These are phyloP conservation scores for Leptogaster cylindrica DNA, from an alignment of 2,888 invertebrate genomes.

Conservation along the genomic window DNA sequence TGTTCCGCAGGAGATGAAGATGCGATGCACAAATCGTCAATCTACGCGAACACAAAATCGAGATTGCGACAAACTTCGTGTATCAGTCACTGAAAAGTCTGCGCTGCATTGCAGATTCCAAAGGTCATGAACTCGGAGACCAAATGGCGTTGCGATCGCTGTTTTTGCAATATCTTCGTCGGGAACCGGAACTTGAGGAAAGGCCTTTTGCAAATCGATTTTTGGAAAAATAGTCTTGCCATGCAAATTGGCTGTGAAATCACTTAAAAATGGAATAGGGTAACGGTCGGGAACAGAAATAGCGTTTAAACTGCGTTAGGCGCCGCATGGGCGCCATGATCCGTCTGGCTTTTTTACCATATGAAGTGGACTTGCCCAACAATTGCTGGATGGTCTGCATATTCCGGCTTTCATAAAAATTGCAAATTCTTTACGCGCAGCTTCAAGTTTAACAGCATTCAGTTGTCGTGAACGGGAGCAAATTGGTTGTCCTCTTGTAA, in stretches of 20 bases:
- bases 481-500: conserved; percentile 44
- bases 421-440: conserved; percentile 46
- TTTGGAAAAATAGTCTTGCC: conserved; percentile 44
- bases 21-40: not conserved
- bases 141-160: conserved; percentile 55
- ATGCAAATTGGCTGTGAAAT: conserved; percentile 40
- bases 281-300: conserved; percentile 44
- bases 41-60: not conserved
- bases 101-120: conserved; percentile 37
- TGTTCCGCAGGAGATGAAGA: not conserved
- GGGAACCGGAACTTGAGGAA: conserved; percentile 46
- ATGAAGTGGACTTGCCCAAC: conserved; percentile 46
- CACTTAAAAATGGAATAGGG: conserved; percentile 43
- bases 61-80: not conserved
- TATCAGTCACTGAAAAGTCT: conserved; percentile 6
- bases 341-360: conserved; percentile 44
- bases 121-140: conserved; percentile 48
- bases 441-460: conserved; percentile 33
- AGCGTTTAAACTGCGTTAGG: conserved; percentile 43
- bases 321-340: conserved; percentile 43
- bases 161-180: conserved; percentile 44
- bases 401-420: conserved; percentile 42
- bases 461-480: conserved; percentile 40
- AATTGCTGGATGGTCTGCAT: conserved; percentile 45
- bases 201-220: conserved; percentile 44